Evolutionary conservation across 2,113 vertebrate species (phyloP), one percentile per base, ranked within the genome.

Genomic region (Chroicocephalus ridibundus): DNA sequence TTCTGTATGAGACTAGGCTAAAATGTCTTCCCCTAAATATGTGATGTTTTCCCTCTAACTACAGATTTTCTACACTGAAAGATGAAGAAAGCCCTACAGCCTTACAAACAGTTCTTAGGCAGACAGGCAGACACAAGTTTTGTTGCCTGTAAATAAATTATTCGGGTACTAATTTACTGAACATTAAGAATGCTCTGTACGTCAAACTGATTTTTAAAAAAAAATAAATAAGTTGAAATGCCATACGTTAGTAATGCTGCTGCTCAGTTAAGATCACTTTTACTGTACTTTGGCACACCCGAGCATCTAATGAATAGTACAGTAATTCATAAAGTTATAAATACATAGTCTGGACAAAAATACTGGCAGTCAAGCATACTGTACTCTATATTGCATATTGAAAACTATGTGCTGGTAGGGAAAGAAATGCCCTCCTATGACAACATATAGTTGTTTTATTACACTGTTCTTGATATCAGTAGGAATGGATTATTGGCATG

Each of bases 281-380:
- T 70, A 71, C 36, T 49, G 46, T 66, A 52, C 22, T 88, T 92
- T 84, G 84, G 42, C 61, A 29, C 20, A 94, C 90, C 69, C 72
- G 75, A 36, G 11, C 57, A 42, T 69, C 61, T 69, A 90, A 52
- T 51, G 64, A 95, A 51, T 54, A 90, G 54, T 61, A 88, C 57
- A 54, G 87, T 86, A 91, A 92, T 91, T 86, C 60, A 87, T 57
- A 93, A 91, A 88, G 94, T 96, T 97, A 90, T 83, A 94, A 97
- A 97, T 86, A 76, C 42, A 14, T 64, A 84, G 42, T 82, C 91
- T 93, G 93, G 86, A 88, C 78, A 94, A 93, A 65, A 92, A 70
- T 95, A 97, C 89, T 96, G 90, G 57, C 93, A 96, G 85, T 83
- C 87, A 57, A 90, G 81, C 91, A 9, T 32, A 10, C 38, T 52